These are phyloP conservation scores for Cerastoderma edule DNA, from an alignment of 2,888 invertebrate genomes.

Conservation along the genomic window DNA sequence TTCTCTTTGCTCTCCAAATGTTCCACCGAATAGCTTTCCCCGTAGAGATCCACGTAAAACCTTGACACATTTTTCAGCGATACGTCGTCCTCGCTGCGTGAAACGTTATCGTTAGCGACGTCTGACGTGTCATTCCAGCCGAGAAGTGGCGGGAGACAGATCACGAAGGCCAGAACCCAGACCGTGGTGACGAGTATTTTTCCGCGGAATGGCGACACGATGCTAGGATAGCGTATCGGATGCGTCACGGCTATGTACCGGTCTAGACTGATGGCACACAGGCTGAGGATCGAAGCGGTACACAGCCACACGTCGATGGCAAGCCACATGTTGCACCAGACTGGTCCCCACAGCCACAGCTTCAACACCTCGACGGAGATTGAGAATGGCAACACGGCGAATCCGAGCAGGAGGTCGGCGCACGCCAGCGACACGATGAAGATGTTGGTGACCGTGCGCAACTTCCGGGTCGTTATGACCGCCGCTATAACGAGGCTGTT, in stretches of 20 bases:
- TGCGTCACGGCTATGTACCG: slow-evolving; percentile 89
- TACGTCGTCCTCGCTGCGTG: too few species aligned
- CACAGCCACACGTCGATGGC: slow-evolving; percentile 99
- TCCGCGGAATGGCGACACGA: slow-evolving; percentile 81
- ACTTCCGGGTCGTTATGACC: slow-evolving; percentile 92
- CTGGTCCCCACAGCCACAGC: slow-evolving; percentile 98
- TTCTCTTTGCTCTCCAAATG: too few species aligned
- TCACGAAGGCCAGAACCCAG: slow-evolving; percentile 96
- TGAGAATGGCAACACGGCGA: slow-evolving; percentile 99
- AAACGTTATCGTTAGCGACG: too few species aligned
- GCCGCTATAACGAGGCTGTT: slow-evolving; percentile 97
- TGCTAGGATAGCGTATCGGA: slow-evolving; percentile 87
- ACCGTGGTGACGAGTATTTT: slow-evolving; percentile 92
- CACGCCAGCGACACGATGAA: slow-evolving; percentile 96
- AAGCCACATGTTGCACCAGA: slow-evolving; percentile 99
- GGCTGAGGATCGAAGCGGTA: slow-evolving; percentile 98
- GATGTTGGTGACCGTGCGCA: slow-evolving; percentile 96
- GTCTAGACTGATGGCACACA: slow-evolving; percentile 99
- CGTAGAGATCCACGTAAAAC: too few species aligned
- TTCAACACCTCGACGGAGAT: slow-evolving; percentile 98
- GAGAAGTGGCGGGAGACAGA: slow-evolving; percentile 97
- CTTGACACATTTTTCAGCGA: too few species aligned
- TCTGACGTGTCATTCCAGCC: slow-evolving; percentile 87
- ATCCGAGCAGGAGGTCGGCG: slow-evolving; percentile 98
- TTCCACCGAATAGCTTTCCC: too few species aligned